Evolutionary conservation across 2,888 invertebrate species (phyloP), one percentile per base, ranked within the genome.

Genomic region (Troglohyphantes excavatus): DNA sequence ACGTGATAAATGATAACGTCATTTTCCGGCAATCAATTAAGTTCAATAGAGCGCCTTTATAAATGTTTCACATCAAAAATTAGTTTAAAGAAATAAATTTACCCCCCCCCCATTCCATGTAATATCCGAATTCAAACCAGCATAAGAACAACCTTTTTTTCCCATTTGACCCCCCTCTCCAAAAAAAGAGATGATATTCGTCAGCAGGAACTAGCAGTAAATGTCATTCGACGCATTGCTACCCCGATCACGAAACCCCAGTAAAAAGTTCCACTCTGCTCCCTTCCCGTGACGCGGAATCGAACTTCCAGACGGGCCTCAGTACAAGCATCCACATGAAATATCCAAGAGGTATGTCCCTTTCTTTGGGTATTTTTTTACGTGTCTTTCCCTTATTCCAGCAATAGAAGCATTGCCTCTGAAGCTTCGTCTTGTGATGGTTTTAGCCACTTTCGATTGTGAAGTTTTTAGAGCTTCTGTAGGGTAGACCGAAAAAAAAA

Each of bases 391-490:
- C n/a, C 72, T 65, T 53, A 23, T 67, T 75, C 46, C 43, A 27
- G 65, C 7, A 63, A 61, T 67, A 26, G 6, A 29, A 17, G 33
- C 23, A 46, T 29, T 39, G 53, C 59, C 65, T 75, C 33, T 46
- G 46, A 84, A 85, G 27, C 39, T 11, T 65, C n/a, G n/a, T n/a
- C 53, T 33, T 63, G 33, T 67, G 85, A 84, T 84, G 65, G 63
- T 75, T 83, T 53, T 39, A 75, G 85, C 67, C 67, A 68, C 68
- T 85, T 85, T 85, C 84, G 68, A 85, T 85, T 68, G 19, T 68
- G 59, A 76, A 67, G 63, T 85, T 76, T 76, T 85, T 76, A 68
- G 67, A 84, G 29, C 27, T 29, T 19, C 68, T 33, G 68, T 3
- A 33, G 33, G 27, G 26, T 39, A 43, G 11, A 43, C 13, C 17